Base-by-base conservation (phyloP, 1,140 invertebrate genomes). In the Epicauta chinensis region DNA sequence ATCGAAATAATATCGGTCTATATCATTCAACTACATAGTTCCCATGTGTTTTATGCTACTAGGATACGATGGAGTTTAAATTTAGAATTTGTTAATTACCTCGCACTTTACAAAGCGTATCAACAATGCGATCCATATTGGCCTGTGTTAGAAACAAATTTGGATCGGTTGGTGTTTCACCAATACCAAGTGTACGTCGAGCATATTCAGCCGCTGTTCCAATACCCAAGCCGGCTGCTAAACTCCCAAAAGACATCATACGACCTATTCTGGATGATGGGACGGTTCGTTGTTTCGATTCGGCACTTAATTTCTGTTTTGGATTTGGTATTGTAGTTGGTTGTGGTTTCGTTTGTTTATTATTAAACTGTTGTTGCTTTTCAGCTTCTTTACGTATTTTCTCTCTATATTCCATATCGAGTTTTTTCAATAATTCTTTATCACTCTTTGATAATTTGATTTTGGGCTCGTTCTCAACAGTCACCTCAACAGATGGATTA, bases 71-170 rank as follows among this genome's bases (percentile, higher is more conserved):
- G n/a, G n/a, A n/a, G n/a, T n/a, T n/a, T n/a, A n/a, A n/a, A n/a
- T n/a, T n/a, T n/a, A n/a, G n/a, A n/a, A n/a, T n/a, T n/a, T n/a
- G n/a, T n/a, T n/a, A n/a, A 51, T 56, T 45, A 84, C 82, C 83
- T 76, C 91, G 78, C 11, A 99, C 96, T 82, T 93, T 89, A 71
- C 97, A 99, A 14, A 99, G 73, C 0, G 95, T 99, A 64, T 94
- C 84, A 14, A 99, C 97, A 68, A 99, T 98, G 69, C 95, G 78
- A 69, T 98, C 91, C 15, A 92, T 91, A 79, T 99, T 99, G 0
- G 93, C 91, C 66, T 95, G 86, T 38, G 87, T 95, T 34, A 93
- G 67, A 68, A 93, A 88, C 16, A 81, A 69, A 72, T 76, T 87
- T 2, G 73, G 61, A 1, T 74, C 60, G 11, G 80, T 70, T 0